Base-by-base conservation (phyloP, 2,888 invertebrate species). In the Drosophila seclusa region DNA sequence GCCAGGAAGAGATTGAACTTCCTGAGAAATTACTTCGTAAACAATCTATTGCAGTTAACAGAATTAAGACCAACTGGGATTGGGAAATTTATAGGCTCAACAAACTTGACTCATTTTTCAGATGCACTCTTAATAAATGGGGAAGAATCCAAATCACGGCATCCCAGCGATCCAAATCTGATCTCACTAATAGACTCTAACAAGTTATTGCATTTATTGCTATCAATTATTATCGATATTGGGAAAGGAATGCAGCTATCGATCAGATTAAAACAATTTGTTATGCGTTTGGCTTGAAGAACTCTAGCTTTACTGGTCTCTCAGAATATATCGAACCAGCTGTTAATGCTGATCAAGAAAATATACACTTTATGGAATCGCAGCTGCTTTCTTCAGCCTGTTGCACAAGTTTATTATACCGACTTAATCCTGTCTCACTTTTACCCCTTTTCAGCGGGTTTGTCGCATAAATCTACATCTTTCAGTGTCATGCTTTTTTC, bases 11-110 rank as follows among this genome's bases (percentile, higher is more conserved):
- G n/a, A n/a, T n/a, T 40, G n/a, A 8, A 38, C 8, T 8, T 8
- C n/a, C n/a, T 8, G 38, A n/a, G 8, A n/a, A n/a, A 1, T 8
- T 1, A n/a, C 0, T 38, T n/a, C 0, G n/a, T n/a, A 38, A n/a
- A n/a, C n/a, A 38, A 38, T 8, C 0, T 18, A 38, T 18, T 38
- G 3, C 8, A 8, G 38, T 38, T 38, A 18, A 38, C 3, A 38
- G n/a, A 38, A n/a, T 38, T n/a, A n/a, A n/a, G n/a, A 8, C 4
- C 38, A 38, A 38, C 4, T n/a, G 8, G 38, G 4, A 8, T n/a
- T 38, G 4, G 8, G 8, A 8, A 38, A 38, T 38, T 38, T 0
- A 31, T 10, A 2, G 31, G 31, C 8, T 31, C 31, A 31, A 10
- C 31, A 8, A 8, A 31, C 31, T 8, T 8, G 31, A 31, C 8